Base-by-base conservation (phyloP, 2,113 vertebrate species). In the Procavia capensis region DNA sequence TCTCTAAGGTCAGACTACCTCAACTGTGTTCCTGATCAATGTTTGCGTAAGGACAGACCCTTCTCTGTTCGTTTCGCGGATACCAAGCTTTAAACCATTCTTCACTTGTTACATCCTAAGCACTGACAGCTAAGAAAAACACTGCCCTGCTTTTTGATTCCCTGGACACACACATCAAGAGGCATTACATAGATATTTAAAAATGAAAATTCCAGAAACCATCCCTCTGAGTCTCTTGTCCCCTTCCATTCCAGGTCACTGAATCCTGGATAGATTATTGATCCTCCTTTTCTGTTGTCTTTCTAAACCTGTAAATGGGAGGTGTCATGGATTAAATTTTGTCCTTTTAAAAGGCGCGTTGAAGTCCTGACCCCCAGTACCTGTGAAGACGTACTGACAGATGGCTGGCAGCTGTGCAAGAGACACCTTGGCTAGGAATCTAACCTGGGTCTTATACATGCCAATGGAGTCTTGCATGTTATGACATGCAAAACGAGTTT, bases 101-200 rank as follows among this genome's bases (percentile, higher is more conserved):
- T 19, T 39, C 39, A 24, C 27, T 2, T 5, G 34, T 88, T 50
- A 8, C 19, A 1, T 8, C 22, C 61, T 41, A 39, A 13, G 19
- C 14, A 34, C 0, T 2, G 13, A 25, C 29, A 25, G 72, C 31
- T 7, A 20, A 19, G 50, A 2, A 1, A 0, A 14, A 3, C 7
- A 34, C 41, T 1, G 24, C 11, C 31, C 13, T 6, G 27, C 19
- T 43, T 6, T 36, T 43, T 34, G 24, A 34, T 57, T 13, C 17
- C 36, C 50, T 0, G 16, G 45, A 31, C 0, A 2, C 29, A 2
- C 3, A 19, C 2, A 0, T 0, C 14, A 10, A 72, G 24, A n/a
- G n/a, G 6, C 2, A 2, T 19, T 8, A 50, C 17, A 4, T 7
- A 7, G 27, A 54, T 11, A n/a, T 16, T 19, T 2, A 29, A 39